Percentiles rank a stretch among this genome's conserved stretches.
phyloP scores from a whole-genome alignment of 1,140 invertebrate species.

The Reticulitermes speratus region DNA sequence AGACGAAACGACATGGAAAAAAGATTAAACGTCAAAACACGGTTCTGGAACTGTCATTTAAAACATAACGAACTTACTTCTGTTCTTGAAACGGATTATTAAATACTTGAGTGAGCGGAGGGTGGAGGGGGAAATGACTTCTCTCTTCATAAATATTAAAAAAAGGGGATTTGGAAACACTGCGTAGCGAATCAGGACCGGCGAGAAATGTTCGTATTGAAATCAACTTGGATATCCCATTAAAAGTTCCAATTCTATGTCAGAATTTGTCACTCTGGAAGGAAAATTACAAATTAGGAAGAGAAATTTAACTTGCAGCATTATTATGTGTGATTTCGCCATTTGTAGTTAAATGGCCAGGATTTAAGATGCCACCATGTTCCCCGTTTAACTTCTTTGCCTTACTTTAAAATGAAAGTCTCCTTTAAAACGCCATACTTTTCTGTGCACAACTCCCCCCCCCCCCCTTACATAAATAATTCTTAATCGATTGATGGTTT shows the following conservation, averaged over 20 bases:
- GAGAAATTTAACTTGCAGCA: constrained; percentile 18
- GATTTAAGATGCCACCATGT: neutral
- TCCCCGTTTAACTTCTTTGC: no score
- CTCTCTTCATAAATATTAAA: neutral
- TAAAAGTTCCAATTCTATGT: constrained; percentile 13
- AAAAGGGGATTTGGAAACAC: neutral
- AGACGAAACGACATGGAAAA: constrained; percentile 6
- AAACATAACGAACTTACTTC: constrained; percentile 13
- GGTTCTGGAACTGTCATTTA: neutral
- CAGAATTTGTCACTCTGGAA: neutral
- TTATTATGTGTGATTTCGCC: neutral
- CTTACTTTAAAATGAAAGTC: no score
- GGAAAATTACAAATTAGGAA: constrained; percentile 21
- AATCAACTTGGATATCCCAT: constrained; percentile 17
- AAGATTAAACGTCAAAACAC: constrained; percentile 19
- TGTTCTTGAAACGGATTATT: constrained; percentile 12
- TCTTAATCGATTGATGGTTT: no score
- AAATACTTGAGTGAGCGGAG: neutral
- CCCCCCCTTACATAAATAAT: no score
- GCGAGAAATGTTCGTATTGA: neutral
- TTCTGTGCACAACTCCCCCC: no score
- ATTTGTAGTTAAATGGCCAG: neutral
- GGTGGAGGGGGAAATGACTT: neutral
- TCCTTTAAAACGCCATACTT: no score
- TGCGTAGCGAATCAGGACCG: neutral